Conservation (phyloP, 2,113 vertebrate species). For the Sitta europaea region DNA sequence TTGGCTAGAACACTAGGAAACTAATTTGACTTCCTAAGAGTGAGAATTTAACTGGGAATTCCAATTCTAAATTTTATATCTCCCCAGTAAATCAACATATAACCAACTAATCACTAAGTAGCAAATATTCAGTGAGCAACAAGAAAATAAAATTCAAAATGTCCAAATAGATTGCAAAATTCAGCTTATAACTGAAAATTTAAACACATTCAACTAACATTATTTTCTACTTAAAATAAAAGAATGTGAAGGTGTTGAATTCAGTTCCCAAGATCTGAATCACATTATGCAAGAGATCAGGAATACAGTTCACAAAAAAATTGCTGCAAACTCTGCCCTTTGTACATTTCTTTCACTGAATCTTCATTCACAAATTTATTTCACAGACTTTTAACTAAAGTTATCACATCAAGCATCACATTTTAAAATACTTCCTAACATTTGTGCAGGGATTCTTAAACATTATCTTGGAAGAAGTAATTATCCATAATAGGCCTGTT, state of each 20-base stretch:
- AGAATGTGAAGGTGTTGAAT: not conserved
- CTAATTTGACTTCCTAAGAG: not conserved
- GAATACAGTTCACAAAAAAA: not conserved
- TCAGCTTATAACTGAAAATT: not conserved
- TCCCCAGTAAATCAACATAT: not conserved
- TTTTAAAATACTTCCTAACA: not conserved
- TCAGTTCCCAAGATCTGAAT: not conserved
- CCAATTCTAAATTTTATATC: not conserved
- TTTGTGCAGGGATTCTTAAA: not conserved
- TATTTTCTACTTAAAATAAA: not conserved
- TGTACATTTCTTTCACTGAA: not conserved
- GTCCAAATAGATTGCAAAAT: not conserved
- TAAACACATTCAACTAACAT: not conserved
- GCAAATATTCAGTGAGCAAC: not conserved
- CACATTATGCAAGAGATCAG: not conserved
- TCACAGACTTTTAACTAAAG: not conserved
- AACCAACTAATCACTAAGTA: not conserved
- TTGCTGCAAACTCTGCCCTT: not conserved
- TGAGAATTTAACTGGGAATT: not conserved
- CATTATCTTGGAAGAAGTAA: not conserved
- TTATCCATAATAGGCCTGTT: not conserved
- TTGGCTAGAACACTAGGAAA: not conserved
- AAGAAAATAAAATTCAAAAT: not conserved
- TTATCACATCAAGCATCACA: not conserved
- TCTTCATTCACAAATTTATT: not conserved